Evolutionary conservation across 2,113 vertebrate species (phyloP).

Genomic region (Hydrochoerus hydrochaeris): DNA sequence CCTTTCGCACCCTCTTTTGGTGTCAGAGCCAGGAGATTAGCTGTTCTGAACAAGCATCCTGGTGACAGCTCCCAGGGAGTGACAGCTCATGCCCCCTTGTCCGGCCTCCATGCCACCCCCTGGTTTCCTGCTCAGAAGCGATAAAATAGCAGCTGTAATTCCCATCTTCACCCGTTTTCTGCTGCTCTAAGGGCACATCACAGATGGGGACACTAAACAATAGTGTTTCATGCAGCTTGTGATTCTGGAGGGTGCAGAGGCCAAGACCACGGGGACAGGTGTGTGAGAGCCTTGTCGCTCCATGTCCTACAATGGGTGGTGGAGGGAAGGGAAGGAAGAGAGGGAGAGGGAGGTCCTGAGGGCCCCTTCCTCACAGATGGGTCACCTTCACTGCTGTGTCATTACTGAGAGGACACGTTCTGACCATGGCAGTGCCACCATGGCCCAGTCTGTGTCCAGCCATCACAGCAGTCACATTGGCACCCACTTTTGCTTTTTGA

Average conservation of each 20-base stretch:
- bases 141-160: background rate
- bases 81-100: background rate
- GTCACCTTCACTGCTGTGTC: too few relatives aligned
- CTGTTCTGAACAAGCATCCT: background rate
- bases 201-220: background rate
- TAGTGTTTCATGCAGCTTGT: background rate
- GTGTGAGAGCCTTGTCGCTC: background rate
- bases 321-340: background rate
- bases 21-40: background rate
- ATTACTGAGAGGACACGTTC: background rate
- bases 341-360: too few relatives aligned
- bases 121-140: background rate
- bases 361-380: too few relatives aligned
- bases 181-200: background rate
- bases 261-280: background rate
- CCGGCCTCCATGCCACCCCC: background rate
- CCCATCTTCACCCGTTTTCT: background rate
- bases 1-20: background rate
- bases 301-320: background rate
- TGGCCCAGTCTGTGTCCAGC: too few relatives aligned
- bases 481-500: background rate
- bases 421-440: too few relatives aligned
- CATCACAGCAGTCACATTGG: accelerated
- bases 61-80: background rate
- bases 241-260: background rate